Evolutionary conservation across 2,888 invertebrate genomes (phyloP), one percentile per base, ranked within the genome.

Genomic region (Helicoverpa assulta): DNA sequence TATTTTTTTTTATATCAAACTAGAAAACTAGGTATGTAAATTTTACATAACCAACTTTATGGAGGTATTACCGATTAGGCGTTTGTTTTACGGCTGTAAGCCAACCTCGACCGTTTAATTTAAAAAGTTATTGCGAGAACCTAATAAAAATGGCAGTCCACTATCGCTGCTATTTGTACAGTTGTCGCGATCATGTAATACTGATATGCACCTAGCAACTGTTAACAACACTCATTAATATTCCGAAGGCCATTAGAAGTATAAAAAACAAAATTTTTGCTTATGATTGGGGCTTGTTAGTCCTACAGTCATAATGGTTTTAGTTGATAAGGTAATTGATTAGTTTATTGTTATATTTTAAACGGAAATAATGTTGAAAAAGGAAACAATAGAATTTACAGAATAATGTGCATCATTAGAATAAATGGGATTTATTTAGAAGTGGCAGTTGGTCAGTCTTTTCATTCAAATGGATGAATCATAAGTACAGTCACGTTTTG

Each of bases 161-260:
- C 37, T 56, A 18, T 54, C 5, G 14, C 19, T 47, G 19, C 4
- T 37, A 7, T 65, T 59, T 56, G 29, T n/a, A 5, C 40, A 80
- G 37, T 18, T 53, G 19, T 65, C 33, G 10, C 50, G 54, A 4
- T 43, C 40, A 0, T 47, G 26, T 16, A n/a, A 2, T 18, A 56
- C 16, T 8, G 40, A 40, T 40, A 40, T 40, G 43, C 43, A 51
- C n/a, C 21, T 53, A 56, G 59, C 40, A 19, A 62, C 56, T 50
- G 66, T 29, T 18, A 21, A 55, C n/a, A 8, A 47, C 56, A n/a
- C 29, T 29, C 51, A 51, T 70, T 51, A 68, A 43, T 55, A 72
- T 26, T 10, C 8, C 7, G 19, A 72, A 76, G 51, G 59, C 12
- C 19, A 1, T 14, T 29, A 43, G 2, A 7, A 16, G 10, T 0